A percentile compares a stretch with the other conserved stretches of the same genome.
phyloP scores from a whole-genome alignment of 2,888 invertebrate genomes.

The Xylota sylvarum region DNA sequence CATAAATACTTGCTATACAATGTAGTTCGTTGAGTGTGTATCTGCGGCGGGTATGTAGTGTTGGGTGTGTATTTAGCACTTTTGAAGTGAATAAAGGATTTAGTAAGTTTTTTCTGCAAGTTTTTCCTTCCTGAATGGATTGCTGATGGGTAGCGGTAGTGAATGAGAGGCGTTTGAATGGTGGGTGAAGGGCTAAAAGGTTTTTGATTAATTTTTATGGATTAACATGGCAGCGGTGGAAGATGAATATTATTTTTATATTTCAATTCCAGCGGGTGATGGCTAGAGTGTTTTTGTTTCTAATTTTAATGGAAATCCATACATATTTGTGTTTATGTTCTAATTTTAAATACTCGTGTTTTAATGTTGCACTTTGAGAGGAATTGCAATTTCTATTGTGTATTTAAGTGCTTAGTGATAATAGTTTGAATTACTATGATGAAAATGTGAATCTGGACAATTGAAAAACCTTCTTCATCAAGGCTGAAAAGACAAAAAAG shows the following conservation, averaged over 20 bases:
- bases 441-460: background rate
- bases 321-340: background rate
- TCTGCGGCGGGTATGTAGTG: background rate
- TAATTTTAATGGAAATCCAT: background rate
- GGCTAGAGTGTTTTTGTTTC: slow-evolving; percentile 18
- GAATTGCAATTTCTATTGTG: background rate
- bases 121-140: slow-evolving; percentile 17
- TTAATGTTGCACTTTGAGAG: background rate
- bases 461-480: background rate
- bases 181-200: slow-evolving; percentile 51
- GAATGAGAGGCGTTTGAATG: background rate
- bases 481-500: no score
- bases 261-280: slow-evolving; percentile 40
- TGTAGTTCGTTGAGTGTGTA: background rate
- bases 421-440: background rate
- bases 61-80: slow-evolving; percentile 15
- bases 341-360: background rate
- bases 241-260: slow-evolving; percentile 42
- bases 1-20: slow-evolving; percentile 29
- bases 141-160: slow-evolving; percentile 19
- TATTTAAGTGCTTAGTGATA: background rate
- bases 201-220: slow-evolving; percentile 68
- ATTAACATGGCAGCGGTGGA: slow-evolving; percentile 29
- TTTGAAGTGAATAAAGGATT: slow-evolving; percentile 38
- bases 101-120: slow-evolving; percentile 19